Conservation (phyloP, 2,113 vertebrate genomes). For the Platysternon megacephalum region DNA sequence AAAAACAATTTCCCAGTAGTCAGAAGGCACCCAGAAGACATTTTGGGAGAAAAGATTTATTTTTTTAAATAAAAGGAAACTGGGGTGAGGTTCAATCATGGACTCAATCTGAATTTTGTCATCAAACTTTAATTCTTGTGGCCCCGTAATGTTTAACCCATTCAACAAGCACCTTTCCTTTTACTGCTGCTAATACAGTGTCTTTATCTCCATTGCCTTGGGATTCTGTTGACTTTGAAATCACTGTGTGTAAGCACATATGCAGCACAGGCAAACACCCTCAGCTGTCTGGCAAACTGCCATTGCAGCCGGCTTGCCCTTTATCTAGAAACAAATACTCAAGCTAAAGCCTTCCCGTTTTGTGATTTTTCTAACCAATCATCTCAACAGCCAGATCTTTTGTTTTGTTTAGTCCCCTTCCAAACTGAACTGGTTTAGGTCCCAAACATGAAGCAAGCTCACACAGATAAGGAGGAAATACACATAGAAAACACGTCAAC, state of each 20-base stretch:
- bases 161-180: neutral
- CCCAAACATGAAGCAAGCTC: neutral
- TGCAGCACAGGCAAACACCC: fast-evolving
- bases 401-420: neutral
- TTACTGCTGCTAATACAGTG: neutral
- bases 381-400: neutral
- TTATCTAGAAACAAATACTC: neutral
- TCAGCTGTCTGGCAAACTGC: neutral
- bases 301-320: fast-evolving
- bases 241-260: neutral
- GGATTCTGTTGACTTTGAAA: neutral
- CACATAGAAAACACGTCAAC: neutral
- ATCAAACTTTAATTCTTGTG: neutral
- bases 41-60: fast-evolving
- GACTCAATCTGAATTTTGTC: no score
- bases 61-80: neutral
- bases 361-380: neutral
- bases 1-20: neutral
- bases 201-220: fast-evolving
- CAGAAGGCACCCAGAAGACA: neutral
- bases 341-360: neutral
- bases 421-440: neutral
- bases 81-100: fast-evolving
- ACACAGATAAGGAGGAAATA: slow-evolving; percentile 34
- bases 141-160: fast-evolving